These are phyloP conservation scores for Simalia tracyae DNA, from an alignment of 2,797 vertebrate species.

Conservation along the genomic window DNA sequence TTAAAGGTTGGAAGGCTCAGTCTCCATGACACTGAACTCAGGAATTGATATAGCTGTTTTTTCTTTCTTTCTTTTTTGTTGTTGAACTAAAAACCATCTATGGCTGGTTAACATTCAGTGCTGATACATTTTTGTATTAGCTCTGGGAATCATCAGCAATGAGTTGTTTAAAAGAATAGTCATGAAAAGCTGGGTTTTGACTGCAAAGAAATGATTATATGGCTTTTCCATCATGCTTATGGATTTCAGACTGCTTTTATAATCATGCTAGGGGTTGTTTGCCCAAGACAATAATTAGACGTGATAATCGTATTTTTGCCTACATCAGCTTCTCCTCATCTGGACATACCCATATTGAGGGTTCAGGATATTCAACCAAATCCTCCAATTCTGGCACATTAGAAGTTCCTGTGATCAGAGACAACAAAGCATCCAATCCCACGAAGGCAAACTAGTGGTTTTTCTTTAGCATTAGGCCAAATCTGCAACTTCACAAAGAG, in stretches of 20 bases:
- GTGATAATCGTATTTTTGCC: neutral
- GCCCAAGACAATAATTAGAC: neutral
- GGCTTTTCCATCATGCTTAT: neutral
- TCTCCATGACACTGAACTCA: neutral
- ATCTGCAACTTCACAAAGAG: neutral
- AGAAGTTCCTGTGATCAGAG: neutral
- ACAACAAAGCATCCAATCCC: neutral
- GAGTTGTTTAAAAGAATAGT: neutral
- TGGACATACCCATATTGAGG: neutral
- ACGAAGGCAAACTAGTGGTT: neutral
- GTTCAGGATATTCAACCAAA: neutral
- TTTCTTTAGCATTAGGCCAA: neutral
- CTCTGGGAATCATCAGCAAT: neutral
- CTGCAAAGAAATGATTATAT: neutral
- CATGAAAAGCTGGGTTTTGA: neutral
- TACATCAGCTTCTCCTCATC: neutral
- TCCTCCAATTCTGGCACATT: neutral
- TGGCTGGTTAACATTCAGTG: neutral
- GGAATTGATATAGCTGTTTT: neutral
- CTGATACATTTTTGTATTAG: too few species aligned
- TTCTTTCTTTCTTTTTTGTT: neutral
- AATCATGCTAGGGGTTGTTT: neutral
- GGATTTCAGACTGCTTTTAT: neutral
- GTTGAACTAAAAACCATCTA: neutral
- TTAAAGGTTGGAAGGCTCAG: neutral